Percentiles rank a stretch among this genome's conserved stretches.
These are phyloP conservation scores for Elysia crispata DNA, from an alignment of 2,888 invertebrate species.

Conservation along the genomic window DNA sequence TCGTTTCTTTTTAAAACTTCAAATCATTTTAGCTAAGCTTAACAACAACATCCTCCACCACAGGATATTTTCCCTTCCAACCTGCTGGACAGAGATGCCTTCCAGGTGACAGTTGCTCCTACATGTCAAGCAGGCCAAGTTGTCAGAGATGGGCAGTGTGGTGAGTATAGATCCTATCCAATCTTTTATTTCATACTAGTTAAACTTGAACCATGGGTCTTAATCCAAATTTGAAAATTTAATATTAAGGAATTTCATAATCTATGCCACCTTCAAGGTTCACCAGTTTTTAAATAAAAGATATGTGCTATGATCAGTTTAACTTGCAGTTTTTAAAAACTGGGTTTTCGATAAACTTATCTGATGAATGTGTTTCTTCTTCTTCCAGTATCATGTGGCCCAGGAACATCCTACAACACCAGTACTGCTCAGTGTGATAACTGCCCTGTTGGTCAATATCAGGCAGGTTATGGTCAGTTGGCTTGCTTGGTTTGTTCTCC, in stretches of 20 bases:
- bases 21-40: no score
- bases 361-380: background rate
- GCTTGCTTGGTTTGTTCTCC: conserved; percentile 65
- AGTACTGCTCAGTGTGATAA: conserved; percentile 86
- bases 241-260: no score
- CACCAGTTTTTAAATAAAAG: no score
- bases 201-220: no score
- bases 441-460: conserved; percentile 81
- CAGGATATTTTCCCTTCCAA: conserved; percentile 28
- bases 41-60: background rate
- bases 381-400: conserved; percentile 84
- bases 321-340: no score
- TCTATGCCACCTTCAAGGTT: no score
- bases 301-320: no score
- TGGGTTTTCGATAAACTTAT: background rate
- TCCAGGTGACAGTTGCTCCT: conserved; percentile 18
- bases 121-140: conserved; percentile 43
- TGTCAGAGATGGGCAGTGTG: conserved; percentile 29
- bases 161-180: conserved; percentile 11
- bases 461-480: conserved; percentile 81
- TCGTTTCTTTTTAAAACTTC: no score
- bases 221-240: no score
- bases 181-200: no score
- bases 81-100: background rate
- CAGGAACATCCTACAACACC: conserved; percentile 90